Conservation (phyloP, 1,140 invertebrate species). For the Luehdorfia chinensis region DNA sequence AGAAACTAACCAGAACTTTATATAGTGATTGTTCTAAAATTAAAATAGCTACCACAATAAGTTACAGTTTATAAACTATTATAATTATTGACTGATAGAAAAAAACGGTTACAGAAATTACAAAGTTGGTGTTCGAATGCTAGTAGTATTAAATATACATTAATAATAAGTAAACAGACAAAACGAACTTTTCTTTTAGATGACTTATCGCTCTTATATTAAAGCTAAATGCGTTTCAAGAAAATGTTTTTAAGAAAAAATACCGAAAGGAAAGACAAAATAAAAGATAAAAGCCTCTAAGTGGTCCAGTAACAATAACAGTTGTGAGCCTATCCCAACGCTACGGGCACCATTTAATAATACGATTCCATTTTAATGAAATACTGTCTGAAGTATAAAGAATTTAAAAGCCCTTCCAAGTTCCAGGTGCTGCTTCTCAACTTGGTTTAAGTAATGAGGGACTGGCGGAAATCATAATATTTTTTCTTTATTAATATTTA, state of each 20-base stretch:
- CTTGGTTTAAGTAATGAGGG: not conserved
- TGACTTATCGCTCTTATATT: too few species aligned
- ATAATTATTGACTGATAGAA: too few species aligned
- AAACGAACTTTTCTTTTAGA: too few species aligned
- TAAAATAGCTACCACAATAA: too few species aligned
- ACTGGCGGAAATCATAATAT: not conserved
- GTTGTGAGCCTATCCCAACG: conserved; percentile 10
- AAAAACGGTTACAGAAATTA: too few species aligned
- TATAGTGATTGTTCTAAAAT: too few species aligned
- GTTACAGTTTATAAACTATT: too few species aligned
- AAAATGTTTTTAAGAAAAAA: conserved; percentile 9
- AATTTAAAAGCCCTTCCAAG: conserved; percentile 28
- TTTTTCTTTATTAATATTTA: not conserved
- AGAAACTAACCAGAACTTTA: too few species aligned
- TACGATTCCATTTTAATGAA: conserved; percentile 38
- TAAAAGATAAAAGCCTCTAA: conserved; percentile 17
- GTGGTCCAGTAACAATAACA: conserved; percentile 14
- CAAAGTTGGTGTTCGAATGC: too few species aligned
- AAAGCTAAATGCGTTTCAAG: too few species aligned
- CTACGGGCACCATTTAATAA: conserved; percentile 28
- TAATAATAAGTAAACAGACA: too few species aligned
- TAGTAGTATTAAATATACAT: too few species aligned
- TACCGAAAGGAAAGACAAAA: conserved; percentile 1
- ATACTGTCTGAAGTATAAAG: conserved; percentile 34
- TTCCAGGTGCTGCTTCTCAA: conserved; percentile 22